These are phyloP conservation scores for Lithosia quadra DNA, from an alignment of 2,888 invertebrate genomes.

Conservation along the genomic window DNA sequence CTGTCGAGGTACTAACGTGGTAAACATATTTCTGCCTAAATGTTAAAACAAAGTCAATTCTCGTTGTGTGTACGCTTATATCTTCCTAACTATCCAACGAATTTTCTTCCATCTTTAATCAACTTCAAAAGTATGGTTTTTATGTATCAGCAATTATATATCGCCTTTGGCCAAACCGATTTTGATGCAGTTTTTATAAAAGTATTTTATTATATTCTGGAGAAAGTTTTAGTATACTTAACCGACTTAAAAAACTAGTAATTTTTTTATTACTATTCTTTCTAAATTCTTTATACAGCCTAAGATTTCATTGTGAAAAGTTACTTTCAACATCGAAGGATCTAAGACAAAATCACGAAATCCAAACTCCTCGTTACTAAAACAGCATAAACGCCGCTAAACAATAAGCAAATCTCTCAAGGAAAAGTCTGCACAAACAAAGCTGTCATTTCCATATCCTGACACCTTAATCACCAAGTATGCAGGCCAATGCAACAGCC, in stretches of 20 bases:
- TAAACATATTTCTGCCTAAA: slow-evolving; percentile 17
- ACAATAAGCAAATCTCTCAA: slow-evolving; percentile 5
- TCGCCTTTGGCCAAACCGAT: too few species aligned
- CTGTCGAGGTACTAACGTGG: slow-evolving; percentile 39
- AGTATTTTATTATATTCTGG: too few species aligned
- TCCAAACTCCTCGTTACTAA: not conserved
- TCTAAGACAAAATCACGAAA: not conserved
- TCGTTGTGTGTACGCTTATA: not conserved
- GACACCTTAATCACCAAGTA: slow-evolving; percentile 45
- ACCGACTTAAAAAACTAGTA: too few species aligned
- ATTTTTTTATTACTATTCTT: too few species aligned
- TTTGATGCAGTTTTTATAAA: too few species aligned
- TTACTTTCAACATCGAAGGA: not conserved
- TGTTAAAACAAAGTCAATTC: not conserved
- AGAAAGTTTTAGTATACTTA: too few species aligned
- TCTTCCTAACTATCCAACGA: not conserved
- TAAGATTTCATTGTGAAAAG: not conserved
- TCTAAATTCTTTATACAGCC: not conserved
- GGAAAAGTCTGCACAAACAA: slow-evolving; percentile 26
- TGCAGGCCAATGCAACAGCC: slow-evolving; percentile 78
- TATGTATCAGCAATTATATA: too few species aligned
- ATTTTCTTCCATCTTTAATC: too few species aligned
- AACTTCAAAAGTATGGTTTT: too few species aligned
- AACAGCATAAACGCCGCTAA: not conserved
- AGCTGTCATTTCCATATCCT: slow-evolving; percentile 35